These are phyloP conservation scores for Chloropsis cyanopogon DNA, from an alignment of 2,113 vertebrate species.

Conservation along the genomic window DNA sequence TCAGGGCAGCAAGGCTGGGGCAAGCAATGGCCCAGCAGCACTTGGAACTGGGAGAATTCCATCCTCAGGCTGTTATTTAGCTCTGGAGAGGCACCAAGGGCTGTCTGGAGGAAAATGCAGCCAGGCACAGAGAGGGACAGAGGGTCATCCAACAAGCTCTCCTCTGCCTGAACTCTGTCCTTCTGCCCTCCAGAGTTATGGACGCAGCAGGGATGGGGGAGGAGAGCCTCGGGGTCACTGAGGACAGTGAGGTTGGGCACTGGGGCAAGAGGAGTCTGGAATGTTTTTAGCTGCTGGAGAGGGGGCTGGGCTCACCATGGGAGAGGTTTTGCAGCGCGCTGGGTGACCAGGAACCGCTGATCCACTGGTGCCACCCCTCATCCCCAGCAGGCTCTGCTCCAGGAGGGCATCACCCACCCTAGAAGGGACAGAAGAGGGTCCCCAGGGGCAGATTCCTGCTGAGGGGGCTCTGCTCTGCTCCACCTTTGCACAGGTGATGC, in stretches of 20 bases:
- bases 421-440: neutral
- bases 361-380: rapidly evolving
- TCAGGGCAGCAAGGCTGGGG: neutral
- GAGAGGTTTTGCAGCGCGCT: neutral
- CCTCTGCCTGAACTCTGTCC: neutral
- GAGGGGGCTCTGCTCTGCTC: neutral
- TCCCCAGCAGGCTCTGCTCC: neutral
- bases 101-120: neutral
- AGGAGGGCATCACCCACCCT: neutral
- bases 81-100: neutral
- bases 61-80: neutral
- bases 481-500: neutral
- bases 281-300: neutral
- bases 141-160: neutral
- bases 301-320: neutral
- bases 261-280: neutral
- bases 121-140: neutral
- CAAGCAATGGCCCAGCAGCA: neutral
- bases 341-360: neutral
- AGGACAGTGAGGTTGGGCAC: neutral
- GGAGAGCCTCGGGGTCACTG: neutral
- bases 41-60: neutral
- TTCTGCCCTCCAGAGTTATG: neutral
- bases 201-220: neutral
- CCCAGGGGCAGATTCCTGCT: neutral